These are phyloP conservation scores for Lasioglossum villosulum DNA, from an alignment of 2,888 invertebrate species.

Conservation along the genomic window DNA sequence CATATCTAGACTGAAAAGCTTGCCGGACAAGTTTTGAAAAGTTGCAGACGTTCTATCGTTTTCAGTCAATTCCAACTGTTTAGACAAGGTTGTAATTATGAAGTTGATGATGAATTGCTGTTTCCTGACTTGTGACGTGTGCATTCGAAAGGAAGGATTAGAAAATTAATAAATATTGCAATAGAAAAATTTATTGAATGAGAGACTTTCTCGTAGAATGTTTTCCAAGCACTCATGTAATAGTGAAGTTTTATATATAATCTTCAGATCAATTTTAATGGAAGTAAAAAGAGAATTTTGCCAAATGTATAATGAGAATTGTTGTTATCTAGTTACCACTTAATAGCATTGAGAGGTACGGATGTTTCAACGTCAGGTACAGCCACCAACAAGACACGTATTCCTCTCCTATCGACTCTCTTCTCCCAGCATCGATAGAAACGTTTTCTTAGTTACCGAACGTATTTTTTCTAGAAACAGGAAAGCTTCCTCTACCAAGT, in stretches of 20 bases:
- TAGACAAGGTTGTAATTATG: background rate
- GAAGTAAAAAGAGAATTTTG: background rate
- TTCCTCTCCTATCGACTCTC: background rate
- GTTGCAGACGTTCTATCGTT: background rate
- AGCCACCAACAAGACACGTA: background rate
- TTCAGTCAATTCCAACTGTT: background rate
- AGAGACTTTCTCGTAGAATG: background rate
- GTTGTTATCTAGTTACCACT: background rate
- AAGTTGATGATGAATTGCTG: background rate
- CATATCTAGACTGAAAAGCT: background rate
- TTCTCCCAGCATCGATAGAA: conserved; percentile 10
- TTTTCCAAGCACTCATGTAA: background rate
- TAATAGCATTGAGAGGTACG: background rate
- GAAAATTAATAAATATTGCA: background rate
- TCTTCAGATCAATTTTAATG: background rate
- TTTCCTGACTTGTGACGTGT: background rate
- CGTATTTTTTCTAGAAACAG: background rate
- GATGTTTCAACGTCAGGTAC: background rate
- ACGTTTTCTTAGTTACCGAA: conserved; percentile 10
- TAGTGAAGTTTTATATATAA: background rate
- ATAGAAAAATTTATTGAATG: background rate
- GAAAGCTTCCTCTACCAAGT: background rate
- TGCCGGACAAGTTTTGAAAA: background rate
- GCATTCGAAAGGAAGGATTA: background rate
- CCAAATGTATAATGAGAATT: background rate